Evolutionary conservation across 1,140 invertebrate genomes (phyloP), one percentile per base, ranked within the genome.

Genomic region (Aricia agestis): DNA sequence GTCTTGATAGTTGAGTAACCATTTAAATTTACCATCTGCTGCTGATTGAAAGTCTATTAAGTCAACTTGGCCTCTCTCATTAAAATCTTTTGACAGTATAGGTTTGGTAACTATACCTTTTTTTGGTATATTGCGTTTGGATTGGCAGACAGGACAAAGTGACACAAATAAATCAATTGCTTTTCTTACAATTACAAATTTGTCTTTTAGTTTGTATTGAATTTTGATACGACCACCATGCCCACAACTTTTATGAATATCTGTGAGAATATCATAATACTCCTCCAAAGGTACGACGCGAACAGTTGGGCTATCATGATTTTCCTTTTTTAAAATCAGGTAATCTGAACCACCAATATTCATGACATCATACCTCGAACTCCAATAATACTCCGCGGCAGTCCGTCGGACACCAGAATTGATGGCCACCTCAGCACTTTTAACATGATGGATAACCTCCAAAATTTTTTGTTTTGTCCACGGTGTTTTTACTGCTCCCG

Each of bases 141-240:
- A n/a, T 18, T 63, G 59, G 17, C 59, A 63, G 10, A 63, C 59
- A n/a, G 59, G 10, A 19, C n/a, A 67, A 7, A 45, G 36, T 9
- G 41, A 42, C 9, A 13, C 15, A 42, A 59, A 67, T 72, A 59
- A 32, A 15, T 17, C 19, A 0, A 67, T 36, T 18, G 66, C 25
- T 19, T 19, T 65, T 25, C 18, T 65, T 7, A 41, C 59, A 65
- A 70, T 41, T 19, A 70, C 13, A 19, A 45, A 70, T 65, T 45
- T 42, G 63, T 17, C 18, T 66, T 63, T 70, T 3, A 65, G 52
- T 19, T 15, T 17, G 17, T 52, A 45, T n/a, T 17, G 25, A 17
- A 70, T 45, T 63, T 65, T 70, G 41, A 65, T 59, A 65, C 61
- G 63, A 1, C 69, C 10, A 6, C 69, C 59, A n/a, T 70, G 69